Base-by-base conservation (phyloP, 2,797 vertebrate species). In the Platyrinchus mystaceus region DNA sequence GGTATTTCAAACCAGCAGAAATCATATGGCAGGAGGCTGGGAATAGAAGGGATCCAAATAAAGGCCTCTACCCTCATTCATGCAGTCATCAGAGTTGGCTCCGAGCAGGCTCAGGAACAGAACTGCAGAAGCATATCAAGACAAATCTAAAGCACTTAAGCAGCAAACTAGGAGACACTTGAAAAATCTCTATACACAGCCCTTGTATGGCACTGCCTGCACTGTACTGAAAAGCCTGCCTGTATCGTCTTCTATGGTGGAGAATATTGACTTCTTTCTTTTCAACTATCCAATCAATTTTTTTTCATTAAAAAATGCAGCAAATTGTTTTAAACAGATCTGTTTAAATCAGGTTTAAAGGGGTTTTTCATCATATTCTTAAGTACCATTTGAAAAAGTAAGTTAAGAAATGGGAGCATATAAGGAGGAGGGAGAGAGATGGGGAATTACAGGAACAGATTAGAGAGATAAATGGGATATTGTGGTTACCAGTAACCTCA, bases 261-360 rank as follows among this genome's bases (percentile, higher is more conserved):
- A 53, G 14, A 52, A 23, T 62, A 73, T 7, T 59, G 44, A 67
- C 39, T 53, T 55, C 47, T 73, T 90, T 71, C 12, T 64, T 91
- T 79, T 63, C 19, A 84, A 53, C 19, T 34, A 62, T 37, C 11
- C 28, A 58, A 23, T 76, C 34, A 3, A 23, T 53, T 74, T 83
- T 74, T 83, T 73, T 92, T 47, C 41, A 71, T 83, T 87, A 47
- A 82, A 89, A 87, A 92, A 77, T 34, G 41, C 11, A 89, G 50
- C n/a, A 66, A 90, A 75, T 50, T 74, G 27, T 21, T 92, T 80
- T 78, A 90, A 95, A 50, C 21, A 66, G n/a, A 68, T 50, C 36
- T 37, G 17, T 62, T 68, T 47, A 58, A 56, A 77, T n/a, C n/a
- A 64, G 21, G 37, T 64, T 77, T 58, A 53, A 90, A 84, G 26